Evolutionary conservation across 2,888 invertebrate genomes (phyloP), one percentile per base, ranked within the genome.

Genomic region (Pristionchus fissidentatus): DNA sequence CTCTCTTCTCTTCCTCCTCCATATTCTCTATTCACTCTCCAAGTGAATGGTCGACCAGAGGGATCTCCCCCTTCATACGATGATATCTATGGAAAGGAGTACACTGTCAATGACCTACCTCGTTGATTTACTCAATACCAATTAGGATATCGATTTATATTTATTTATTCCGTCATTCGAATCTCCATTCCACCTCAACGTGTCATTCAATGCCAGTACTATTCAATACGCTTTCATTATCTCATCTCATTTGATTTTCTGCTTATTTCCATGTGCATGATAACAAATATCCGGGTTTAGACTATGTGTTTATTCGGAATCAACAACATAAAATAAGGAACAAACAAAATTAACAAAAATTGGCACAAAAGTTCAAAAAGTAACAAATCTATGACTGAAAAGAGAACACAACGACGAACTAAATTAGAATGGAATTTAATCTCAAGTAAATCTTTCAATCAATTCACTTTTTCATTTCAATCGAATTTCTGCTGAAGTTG

Each of bases 21-120:
- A 0, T 66, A 35, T 22, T 19, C 38, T 22, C 66, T 26, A 35
- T 66, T 38, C 19, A 38, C 66, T 66, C 62, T 62, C 4, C 62
- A 62, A 62, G 7, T 38, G 38, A 66, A 66, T 66, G 38, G 66
- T 19, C 2, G 66, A 38, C 66, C 66, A 38, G 66, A 66, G 3
- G 66, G 66, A 38, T 35, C 66, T 66, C 66, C 66, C 22, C 66
- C 66, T 38, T 66, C 66, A 5, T 66, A 66, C 38, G 38, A 66
- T 22, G 35, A 66, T 10, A 38, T 38, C 35, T 66, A 38, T 22
- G 19, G 29, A 3, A 66, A 66, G 66, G 66, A 66, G 13, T 66
- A 38, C 38, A 38, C 66, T 19, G 38, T 66, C 2, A 15, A 35
- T 22, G 66, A 66, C 22, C 35, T 38, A 3, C 38, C 66, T 19